Evolutionary conservation across 1,140 invertebrate genomes (phyloP), one percentile per base, ranked within the genome.

Genomic region (Charaxes varanes): DNA sequence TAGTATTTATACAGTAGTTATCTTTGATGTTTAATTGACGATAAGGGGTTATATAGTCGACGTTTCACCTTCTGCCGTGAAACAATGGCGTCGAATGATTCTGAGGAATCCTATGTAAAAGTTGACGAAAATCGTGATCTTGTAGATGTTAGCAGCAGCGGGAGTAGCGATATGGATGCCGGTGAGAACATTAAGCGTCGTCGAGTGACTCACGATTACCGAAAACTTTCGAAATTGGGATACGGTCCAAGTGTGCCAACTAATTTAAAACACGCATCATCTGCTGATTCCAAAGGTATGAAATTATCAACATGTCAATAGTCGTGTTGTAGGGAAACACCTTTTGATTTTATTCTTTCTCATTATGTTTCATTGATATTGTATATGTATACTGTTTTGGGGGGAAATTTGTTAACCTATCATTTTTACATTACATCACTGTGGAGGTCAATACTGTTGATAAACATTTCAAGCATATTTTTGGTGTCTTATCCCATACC

Each of bases 11-110:
- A 53, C 51, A 38, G 38, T 45, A 31, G 35, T 35, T 64, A 15
- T 41, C 41, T 47, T 67, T 30, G 41, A 59, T 68, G 59, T 78
- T 65, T 70, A 52, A 74, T 69, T 81, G 61, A 69, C 48, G 43
- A 64, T 47, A 43, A 61, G 45, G 43, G 51, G 36, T 56, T 62
- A 60, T 58, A 64, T 58, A 46, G 35, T 53, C 48, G 62, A 65
- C 54, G 60, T 65, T 68, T 65, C 54, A 53, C 55, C 43, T 56
- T 70, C 62, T 54, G 41, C 49, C 32, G 45, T 62, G 47, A 63
- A 60, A 83, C 76, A 82, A 85, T 85, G 81, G 79, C 81, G 76
- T 80, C 76, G 51, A 64, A 69, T 41, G 62, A 69, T 62, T 59
- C 67, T 53, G 41, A 62, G 59, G 52, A 74, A 66, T 62, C 71